A percentile compares a stretch with the other conserved stretches of the same genome.
phyloP scores from a whole-genome alignment of 2,797 vertebrate species.

The Gadopsis bispinosus region DNA sequence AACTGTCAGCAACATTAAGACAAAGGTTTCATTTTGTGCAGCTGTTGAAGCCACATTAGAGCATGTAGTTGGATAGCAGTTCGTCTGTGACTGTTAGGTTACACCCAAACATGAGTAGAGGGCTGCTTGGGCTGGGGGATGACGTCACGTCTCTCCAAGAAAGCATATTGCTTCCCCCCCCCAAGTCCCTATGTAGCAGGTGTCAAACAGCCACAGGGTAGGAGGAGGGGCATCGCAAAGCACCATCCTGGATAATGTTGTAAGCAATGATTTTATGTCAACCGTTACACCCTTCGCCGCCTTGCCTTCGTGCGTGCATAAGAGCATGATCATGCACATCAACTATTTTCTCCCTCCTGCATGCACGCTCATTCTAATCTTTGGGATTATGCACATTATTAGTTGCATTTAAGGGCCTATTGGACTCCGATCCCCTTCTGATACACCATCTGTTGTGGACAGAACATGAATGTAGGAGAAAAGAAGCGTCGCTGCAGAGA shows the following conservation, averaged over 20 bases:
- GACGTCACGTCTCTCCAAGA: constrained; percentile 73
- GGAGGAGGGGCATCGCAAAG: constrained; percentile 34
- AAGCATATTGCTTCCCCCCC: constrained; percentile 50
- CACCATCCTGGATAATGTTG: constrained; percentile 54
- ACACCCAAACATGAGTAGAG: constrained; percentile 64
- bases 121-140: constrained; percentile 50
- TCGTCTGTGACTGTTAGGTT: constrained; percentile 54
- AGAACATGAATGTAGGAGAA: constrained; percentile 55
- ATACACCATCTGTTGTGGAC: constrained; percentile 75
- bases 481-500: constrained; percentile 41
- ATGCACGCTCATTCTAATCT: constrained; percentile 45
- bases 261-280: constrained; percentile 66
- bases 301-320: not conserved
- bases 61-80: constrained; percentile 32
- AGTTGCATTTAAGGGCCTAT: constrained; percentile 53
- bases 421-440: constrained; percentile 60
- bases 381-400: constrained; percentile 64
- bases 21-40: constrained; percentile 21
- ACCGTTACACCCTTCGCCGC: constrained; percentile 26
- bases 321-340: constrained; percentile 8
- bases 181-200: constrained; percentile 67
- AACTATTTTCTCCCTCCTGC: constrained; percentile 5
- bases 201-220: constrained; percentile 56
- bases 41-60: constrained; percentile 35
- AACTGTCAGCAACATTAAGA: constrained; percentile 10